These are phyloP conservation scores for Anabacerthia variegaticeps DNA, from an alignment of 2,797 vertebrate genomes.

Conservation along the genomic window DNA sequence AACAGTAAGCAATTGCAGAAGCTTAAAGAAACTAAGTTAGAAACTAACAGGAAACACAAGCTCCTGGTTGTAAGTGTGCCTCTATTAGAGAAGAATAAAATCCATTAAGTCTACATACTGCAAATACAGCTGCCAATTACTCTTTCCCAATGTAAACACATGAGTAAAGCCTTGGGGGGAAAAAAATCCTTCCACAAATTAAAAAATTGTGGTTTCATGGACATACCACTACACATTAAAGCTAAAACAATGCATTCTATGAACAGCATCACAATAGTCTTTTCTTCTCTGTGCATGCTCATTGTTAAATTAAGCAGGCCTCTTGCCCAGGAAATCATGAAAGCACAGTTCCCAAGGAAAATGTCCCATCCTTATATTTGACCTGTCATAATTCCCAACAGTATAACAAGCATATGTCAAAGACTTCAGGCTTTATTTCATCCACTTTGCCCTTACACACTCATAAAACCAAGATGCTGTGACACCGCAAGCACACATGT, in stretches of 20 bases:
- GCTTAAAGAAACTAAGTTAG: background rate
- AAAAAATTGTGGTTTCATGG: background rate
- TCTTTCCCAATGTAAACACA: background rate
- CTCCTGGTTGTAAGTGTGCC: background rate
- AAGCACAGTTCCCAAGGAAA: background rate
- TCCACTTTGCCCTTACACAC: background rate
- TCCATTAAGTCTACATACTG: background rate
- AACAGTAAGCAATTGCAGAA: background rate
- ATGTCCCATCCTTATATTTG: background rate
- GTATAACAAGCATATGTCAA: rapidly evolving
- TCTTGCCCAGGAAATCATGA: background rate
- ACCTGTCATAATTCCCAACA: background rate
- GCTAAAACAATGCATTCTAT: background rate
- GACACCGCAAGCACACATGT: rapidly evolving
- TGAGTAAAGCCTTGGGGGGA: background rate
- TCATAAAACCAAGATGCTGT: background rate
- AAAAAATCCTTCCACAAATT: background rate
- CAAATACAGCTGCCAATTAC: background rate
- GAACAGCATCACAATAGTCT: rapidly evolving
- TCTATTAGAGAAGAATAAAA: background rate
- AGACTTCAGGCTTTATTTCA: background rate
- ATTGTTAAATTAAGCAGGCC: background rate
- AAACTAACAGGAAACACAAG: background rate
- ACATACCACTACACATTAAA: background rate
- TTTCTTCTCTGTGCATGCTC: background rate